A percentile compares a stretch with the other conserved stretches of the same genome.
phyloP scores from a whole-genome alignment of 2,888 invertebrate genomes.

The Halictus quadricinctus region DNA sequence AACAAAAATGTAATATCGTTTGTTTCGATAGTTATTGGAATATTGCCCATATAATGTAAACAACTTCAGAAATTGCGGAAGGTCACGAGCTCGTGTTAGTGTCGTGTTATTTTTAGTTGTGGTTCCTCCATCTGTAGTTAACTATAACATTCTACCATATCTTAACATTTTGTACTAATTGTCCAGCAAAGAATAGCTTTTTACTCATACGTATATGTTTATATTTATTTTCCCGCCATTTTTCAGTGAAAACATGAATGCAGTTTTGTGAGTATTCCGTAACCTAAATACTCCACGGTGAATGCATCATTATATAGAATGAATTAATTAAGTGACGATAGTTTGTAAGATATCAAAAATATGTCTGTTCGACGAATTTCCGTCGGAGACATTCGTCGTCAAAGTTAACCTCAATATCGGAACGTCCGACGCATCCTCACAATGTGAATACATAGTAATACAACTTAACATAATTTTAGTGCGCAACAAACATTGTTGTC shows the following conservation, averaged over 20 bases:
- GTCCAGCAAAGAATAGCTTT: not conserved
- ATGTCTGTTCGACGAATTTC: not conserved
- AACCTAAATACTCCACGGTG: not conserved
- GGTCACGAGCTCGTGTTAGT: no score
- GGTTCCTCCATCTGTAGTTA: no score
- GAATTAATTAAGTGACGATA: not conserved
- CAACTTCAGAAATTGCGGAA: no score
- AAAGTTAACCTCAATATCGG: constrained; percentile 9
- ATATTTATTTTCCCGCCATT: not conserved
- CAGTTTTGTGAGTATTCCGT: not conserved
- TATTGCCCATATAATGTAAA: no score
- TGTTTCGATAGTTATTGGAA: no score
- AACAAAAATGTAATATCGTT: no score
- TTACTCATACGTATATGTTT: not conserved
- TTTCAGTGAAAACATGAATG: not conserved
- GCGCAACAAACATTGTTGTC: not conserved
- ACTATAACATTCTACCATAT: no score
- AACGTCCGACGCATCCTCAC: not conserved
- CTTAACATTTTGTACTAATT: not conserved
- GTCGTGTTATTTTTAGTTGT: no score
- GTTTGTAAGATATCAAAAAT: not conserved
- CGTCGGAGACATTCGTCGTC: not conserved
- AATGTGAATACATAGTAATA: not conserved
- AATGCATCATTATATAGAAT: not conserved
- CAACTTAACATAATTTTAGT: not conserved